Evolutionary conservation across 2,888 invertebrate genomes (phyloP), one percentile per base, ranked within the genome.

Genomic region (Isotomurus palustris): DNA sequence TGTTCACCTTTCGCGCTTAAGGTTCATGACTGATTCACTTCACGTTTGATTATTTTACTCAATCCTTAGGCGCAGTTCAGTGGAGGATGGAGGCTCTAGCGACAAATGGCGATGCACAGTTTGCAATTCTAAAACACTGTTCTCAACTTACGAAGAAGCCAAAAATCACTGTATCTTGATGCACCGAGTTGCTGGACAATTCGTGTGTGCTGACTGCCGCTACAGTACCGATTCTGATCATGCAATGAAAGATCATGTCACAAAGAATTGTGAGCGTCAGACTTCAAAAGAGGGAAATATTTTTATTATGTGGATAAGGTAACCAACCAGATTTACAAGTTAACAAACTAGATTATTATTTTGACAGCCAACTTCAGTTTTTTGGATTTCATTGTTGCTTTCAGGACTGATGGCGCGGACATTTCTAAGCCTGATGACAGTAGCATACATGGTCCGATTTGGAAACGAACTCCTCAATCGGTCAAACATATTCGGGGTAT

Each of bases 101-200:
- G n/a, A 69, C 69, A 80, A 82, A 1, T 87, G 86, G 86, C 81
- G 82, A 56, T 88, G 88, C 71, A 83, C 83, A 17, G 72, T 85
- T 27, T 88, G 88, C 71, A 36, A 52, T 12, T 53, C 59, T 2
- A 79, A 81, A 47, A 82, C 79, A 69, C 80, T 81, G 55, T 82
- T 81, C 62, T 76, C 79, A 60, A 80, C 82, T 1, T 81, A 83
- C 24, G 78, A 78, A 0, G 83, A 83, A 44, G 81, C 86, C 29
- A 75, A 78, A 0, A 76, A 77, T 0, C 88, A 88, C 71, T 82
- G 82, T 29, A 72, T 75, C 1, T 76, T 75, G 29, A 71, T 74
- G 6, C 90, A 91, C 72, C 78, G 81, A 28, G 80, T 85, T 2
- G 83, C 82, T 58, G 79, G 80, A 71, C 87, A 86, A 65, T 88